Evolutionary conservation across 2,888 invertebrate species (phyloP), one percentile per base, ranked within the genome.

Genomic region (Epistrophe eligans): DNA sequence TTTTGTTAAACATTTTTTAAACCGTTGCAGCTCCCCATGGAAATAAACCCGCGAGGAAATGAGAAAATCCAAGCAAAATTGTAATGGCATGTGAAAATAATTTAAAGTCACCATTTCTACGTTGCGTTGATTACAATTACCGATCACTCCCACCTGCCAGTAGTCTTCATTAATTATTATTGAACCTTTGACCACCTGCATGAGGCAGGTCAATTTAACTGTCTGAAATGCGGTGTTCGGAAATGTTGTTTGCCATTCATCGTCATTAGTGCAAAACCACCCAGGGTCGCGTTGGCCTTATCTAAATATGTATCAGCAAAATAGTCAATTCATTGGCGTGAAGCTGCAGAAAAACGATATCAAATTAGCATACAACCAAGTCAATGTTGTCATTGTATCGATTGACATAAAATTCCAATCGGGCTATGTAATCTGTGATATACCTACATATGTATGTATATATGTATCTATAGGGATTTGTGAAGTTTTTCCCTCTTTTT

Each of bases 401-500:
- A 82, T 79, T 87, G 82, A 43, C 85, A 87, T 87, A 79, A 82
- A 87, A 77, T 82, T 79, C 82, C 77, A 87, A 81, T 87, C 82
- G 71, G 55, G 32, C 43, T 57, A 55, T 71, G 71, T 76, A 87
- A 85, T 82, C 79, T 73, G 71, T 71, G 77, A 70, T 64, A 60
- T 35, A 32, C 32, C 2, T 24, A 24, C 24, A 24, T 24, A 24
- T 3, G 3, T 24, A 32, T 5, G 5, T 0, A 6, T 17, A 38
- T 38, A 5, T 5, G 5, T 0, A 6, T 17, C 17, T 38, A 5
- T 58, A 38, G 13, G 74, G 57, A 60, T 82, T 87, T 52, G 70
- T 81, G 43, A 67, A 15, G 17, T 19, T 73, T 50, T 19, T 64
- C 19, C 38, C 35, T 28, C 3, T 38, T 19, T 43, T 19, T 55